These are phyloP conservation scores for Spodoptera frugiperda DNA, from an alignment of 1,140 invertebrate species.

Conservation along the genomic window DNA sequence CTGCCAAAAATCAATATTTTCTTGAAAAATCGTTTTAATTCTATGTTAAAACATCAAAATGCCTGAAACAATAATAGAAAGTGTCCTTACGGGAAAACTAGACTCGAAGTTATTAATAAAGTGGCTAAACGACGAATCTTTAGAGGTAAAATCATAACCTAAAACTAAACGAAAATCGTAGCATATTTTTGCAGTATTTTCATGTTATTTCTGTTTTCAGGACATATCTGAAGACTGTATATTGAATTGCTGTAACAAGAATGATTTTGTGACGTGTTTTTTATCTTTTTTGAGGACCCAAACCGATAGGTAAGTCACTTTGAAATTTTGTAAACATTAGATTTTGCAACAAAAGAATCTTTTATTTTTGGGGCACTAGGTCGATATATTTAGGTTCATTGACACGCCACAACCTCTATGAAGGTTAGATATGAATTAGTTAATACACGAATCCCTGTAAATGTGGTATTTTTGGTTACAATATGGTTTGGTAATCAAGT, in stretches of 20 bases:
- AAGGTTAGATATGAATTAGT: no score
- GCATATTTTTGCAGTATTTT: conserved; percentile 47
- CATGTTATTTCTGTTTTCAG: conserved; percentile 65
- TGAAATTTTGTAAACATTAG: conserved; percentile 52
- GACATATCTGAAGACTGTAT: conserved; percentile 73
- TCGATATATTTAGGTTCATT: no score
- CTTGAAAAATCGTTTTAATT: conserved; percentile 45
- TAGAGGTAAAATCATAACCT: conserved; percentile 76
- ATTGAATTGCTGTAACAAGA: conserved; percentile 72
- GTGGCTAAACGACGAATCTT: conserved; percentile 75
- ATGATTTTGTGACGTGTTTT: conserved; percentile 78
- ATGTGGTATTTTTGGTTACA: no score
- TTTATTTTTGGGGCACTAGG: neutral
- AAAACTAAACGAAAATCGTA: conserved; percentile 38
- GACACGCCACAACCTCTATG: no score
- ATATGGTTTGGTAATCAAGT: no score
- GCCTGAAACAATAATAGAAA: conserved; percentile 77
- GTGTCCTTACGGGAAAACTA: conserved; percentile 73
- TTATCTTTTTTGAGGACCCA: conserved; percentile 76
- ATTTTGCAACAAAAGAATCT: neutral
- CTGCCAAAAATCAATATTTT: conserved; percentile 56
- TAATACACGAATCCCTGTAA: no score
- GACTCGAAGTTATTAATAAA: conserved; percentile 66
- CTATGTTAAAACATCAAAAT: conserved; percentile 63
- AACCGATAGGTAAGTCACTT: conserved; percentile 69